Percentiles rank a stretch among this genome's conserved stretches.
phyloP scores from a whole-genome alignment of 2,797 vertebrate species.

The Scolopax bukidnonensis region DNA sequence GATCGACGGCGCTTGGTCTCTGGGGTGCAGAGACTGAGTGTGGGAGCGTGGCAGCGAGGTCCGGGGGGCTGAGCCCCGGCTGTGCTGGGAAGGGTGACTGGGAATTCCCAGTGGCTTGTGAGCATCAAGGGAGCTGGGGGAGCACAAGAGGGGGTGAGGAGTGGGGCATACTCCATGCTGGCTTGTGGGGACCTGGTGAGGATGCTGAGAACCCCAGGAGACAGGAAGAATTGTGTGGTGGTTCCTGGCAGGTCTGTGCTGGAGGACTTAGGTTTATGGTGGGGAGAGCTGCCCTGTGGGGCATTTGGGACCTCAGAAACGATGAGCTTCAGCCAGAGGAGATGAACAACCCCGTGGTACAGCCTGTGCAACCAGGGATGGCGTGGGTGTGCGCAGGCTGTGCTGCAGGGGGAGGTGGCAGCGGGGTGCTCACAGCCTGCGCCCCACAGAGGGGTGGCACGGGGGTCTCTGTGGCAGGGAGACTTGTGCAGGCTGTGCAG shows the following conservation, averaged over 20 bases:
- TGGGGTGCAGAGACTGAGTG: accelerated
- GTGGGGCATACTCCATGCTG: accelerated
- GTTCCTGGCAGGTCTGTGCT: not conserved
- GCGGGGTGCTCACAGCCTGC: not conserved
- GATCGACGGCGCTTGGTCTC: accelerated
- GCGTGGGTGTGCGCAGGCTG: not conserved
- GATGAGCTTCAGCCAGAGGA: not conserved
- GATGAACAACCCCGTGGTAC: accelerated
- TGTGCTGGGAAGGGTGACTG: not conserved
- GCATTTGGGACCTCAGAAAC: not conserved
- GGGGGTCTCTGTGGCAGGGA: not conserved
- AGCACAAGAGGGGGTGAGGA: accelerated
- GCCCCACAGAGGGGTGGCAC: not conserved
- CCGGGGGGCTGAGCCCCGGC: not conserved
- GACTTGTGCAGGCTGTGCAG: accelerated
- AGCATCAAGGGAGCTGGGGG: not conserved
- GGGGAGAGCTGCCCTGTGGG: not conserved
- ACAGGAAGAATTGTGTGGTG: accelerated
- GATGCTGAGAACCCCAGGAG: accelerated
- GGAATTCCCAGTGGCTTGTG: not conserved
- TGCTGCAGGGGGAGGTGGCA: not conserved
- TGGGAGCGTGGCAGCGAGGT: accelerated
- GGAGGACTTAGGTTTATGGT: not conserved
- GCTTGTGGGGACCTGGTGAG: not conserved
- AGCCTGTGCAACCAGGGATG: not conserved